phyloP scores from a whole-genome alignment of 1,140 invertebrate genomes.

The Rhagoletis pomonella region DNA sequence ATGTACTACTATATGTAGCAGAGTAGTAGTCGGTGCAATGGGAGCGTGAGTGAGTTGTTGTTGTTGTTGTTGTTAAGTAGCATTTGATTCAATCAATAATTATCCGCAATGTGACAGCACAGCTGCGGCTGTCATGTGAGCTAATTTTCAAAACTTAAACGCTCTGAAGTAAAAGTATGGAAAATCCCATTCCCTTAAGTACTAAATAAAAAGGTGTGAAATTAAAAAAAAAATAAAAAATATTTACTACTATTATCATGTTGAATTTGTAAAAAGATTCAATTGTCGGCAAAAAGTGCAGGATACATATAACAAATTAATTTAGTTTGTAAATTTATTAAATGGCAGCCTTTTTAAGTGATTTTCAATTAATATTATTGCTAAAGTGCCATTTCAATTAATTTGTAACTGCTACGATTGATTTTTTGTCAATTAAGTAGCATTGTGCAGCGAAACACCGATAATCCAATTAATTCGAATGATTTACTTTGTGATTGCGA shows the following conservation, averaged over 20 bases:
- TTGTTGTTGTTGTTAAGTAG: neutral
- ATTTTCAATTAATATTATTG: neutral
- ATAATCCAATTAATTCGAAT: too few relatives aligned
- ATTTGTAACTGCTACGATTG: neutral
- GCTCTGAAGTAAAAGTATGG: neutral
- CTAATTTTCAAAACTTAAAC: neutral
- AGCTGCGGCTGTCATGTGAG: neutral
- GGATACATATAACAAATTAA: neutral
- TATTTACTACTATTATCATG: too few relatives aligned
- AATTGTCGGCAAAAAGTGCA: too few relatives aligned
- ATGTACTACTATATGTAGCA: neutral
- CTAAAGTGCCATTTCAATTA: neutral
- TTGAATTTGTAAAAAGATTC: too few relatives aligned
- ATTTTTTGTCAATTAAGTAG: neutral
- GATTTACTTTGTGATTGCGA: too few relatives aligned
- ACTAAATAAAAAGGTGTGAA: too few relatives aligned
- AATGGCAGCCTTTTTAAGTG: neutral
- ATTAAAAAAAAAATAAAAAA: too few relatives aligned
- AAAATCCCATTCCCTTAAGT: too few relatives aligned
- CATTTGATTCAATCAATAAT: conserved; percentile 15
- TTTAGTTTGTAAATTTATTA: neutral
- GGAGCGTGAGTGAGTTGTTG: neutral
- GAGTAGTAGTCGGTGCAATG: neutral
- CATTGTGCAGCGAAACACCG: too few relatives aligned
- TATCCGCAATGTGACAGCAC: neutral